Conservation (phyloP, 2,888 invertebrate genomes). For the Luperina nickerlii region DNA sequence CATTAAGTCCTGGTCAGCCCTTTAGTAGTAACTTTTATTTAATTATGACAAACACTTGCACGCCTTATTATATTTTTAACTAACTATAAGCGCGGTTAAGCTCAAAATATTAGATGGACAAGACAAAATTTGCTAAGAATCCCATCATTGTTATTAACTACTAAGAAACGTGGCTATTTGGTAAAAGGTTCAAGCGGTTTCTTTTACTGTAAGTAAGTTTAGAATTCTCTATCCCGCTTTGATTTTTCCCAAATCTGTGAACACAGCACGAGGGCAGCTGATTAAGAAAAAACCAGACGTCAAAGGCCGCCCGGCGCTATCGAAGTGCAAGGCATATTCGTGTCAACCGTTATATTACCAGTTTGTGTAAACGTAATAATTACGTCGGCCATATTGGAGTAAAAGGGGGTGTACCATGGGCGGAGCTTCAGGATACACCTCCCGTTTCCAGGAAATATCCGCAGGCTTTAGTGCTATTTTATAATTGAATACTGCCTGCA, state of each 20-base stretch:
- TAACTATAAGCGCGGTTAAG: neutral
- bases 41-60: neutral
- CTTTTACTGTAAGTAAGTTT: no score
- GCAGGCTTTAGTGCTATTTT: neutral
- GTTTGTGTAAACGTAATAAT: slow-evolving; percentile 10
- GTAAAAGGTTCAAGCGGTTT: neutral
- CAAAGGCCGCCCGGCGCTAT: neutral
- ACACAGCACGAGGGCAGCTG: no score
- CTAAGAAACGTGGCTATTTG: neutral
- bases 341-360: neutral
- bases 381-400: slow-evolving; percentile 11
- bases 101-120: neutral
- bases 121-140: neutral
- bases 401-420: slow-evolving; percentile 21
- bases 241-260: neutral
- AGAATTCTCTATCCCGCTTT: neutral
- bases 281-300: neutral
- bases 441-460: slow-evolving; percentile 17
- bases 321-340: neutral
- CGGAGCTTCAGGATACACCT: slow-evolving; percentile 24
- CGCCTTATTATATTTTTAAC: neutral
- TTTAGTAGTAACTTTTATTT: neutral
- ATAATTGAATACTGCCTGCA: neutral
- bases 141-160: neutral
- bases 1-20: neutral